Evolutionary conservation across 2,888 invertebrate species (phyloP).

Genomic region (Minunthozetes semirufus): DNA sequence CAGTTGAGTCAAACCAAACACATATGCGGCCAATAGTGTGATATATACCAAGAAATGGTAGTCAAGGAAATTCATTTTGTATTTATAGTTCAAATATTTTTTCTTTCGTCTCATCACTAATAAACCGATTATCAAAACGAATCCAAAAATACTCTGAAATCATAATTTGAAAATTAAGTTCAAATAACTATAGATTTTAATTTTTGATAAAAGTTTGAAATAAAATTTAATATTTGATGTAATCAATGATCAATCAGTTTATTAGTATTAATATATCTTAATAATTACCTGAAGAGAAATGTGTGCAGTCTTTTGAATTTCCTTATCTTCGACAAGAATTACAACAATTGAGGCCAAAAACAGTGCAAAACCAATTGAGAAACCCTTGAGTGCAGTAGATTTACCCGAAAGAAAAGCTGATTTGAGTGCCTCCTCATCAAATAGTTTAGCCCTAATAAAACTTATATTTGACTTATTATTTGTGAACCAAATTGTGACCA

Average conservation of each 20-base stretch:
- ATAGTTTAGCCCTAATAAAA: constrained; percentile 30
- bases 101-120: constrained; percentile 24
- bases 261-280: not conserved
- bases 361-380: constrained; percentile 32
- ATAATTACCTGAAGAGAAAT: constrained; percentile 34
- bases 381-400: constrained; percentile 33
- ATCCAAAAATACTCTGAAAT: constrained; percentile 25
- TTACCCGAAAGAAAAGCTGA: constrained; percentile 17
- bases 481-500: constrained; percentile 37
- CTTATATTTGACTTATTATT: constrained; percentile 34
- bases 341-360: constrained; percentile 31
- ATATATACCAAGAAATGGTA: constrained; percentile 32
- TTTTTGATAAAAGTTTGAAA: too few relatives aligned
- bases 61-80: constrained; percentile 32
- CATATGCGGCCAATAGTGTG: constrained; percentile 29
- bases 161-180: too few relatives aligned
- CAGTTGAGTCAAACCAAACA: constrained; percentile 15
- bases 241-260: constrained; percentile 12
- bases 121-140: constrained; percentile 33
- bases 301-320: constrained; percentile 2
- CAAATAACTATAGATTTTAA: too few relatives aligned
- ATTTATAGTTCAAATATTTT: constrained; percentile 32
- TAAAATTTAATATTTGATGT: too few relatives aligned
- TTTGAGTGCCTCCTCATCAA: constrained; percentile 23
- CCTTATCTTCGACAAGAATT: constrained; percentile 24